phyloP scores from a whole-genome alignment of 2,113 vertebrate genomes.

The Spea bombifrons region DNA sequence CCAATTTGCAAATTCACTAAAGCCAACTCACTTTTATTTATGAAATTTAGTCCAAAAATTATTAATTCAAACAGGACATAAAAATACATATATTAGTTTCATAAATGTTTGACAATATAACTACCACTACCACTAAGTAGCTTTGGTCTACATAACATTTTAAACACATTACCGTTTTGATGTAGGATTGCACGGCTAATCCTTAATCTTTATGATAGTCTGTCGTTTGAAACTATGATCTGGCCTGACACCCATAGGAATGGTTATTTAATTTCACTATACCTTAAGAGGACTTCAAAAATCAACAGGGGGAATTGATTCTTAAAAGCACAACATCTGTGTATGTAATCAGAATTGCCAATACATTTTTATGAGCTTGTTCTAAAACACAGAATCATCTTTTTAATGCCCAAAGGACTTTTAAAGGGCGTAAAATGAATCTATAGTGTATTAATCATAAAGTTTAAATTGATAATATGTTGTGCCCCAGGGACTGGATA shows the following conservation, averaged over 20 bases:
- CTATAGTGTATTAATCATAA: constrained; percentile 42
- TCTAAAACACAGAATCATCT: constrained; percentile 28
- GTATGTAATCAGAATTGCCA: constrained; percentile 23
- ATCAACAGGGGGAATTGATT: constrained; percentile 11
- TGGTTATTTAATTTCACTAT: constrained; percentile 24
- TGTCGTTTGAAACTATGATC: background rate
- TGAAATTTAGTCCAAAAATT: too few species aligned
- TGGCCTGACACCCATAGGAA: background rate
- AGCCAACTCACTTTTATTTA: too few species aligned
- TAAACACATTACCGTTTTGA: background rate
- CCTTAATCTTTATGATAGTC: background rate
- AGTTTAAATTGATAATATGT: constrained; percentile 35
- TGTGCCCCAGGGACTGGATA: background rate
- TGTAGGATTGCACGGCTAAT: constrained; percentile 3
- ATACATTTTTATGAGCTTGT: constrained; percentile 38
- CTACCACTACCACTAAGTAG: too few species aligned
- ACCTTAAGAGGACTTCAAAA: constrained; percentile 3
- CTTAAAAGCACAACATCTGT: constrained; percentile 32
- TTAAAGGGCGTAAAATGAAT: constrained; percentile 29
- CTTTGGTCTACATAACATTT: too few species aligned
- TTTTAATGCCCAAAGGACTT: constrained; percentile 18
- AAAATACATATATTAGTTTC: too few species aligned
- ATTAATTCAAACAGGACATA: too few species aligned
- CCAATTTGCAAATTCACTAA: too few species aligned
- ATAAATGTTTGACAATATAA: too few species aligned